These are phyloP conservation scores for Xanthorhoe spadicearia DNA, from an alignment of 2,888 invertebrate species.

Conservation along the genomic window DNA sequence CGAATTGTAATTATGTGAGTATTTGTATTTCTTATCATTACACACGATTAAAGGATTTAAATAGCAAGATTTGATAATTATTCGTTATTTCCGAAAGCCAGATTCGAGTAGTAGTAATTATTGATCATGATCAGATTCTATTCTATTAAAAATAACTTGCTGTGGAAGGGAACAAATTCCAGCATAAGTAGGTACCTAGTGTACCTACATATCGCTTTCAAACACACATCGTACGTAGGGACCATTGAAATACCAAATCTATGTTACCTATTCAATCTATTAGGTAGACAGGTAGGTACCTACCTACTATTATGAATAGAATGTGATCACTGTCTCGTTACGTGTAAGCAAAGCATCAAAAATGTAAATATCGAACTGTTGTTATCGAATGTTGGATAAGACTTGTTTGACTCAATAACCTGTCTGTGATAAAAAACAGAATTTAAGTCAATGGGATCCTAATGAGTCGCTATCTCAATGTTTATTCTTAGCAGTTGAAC, in stretches of 20 bases:
- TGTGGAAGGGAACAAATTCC: too few relatives aligned
- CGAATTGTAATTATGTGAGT: too few relatives aligned
- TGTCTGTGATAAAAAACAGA: constrained; percentile 71
- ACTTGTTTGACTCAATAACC: constrained; percentile 79
- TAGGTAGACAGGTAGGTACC: too few relatives aligned
- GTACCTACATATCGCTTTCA: too few relatives aligned
- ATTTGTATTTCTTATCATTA: background rate
- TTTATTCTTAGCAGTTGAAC: constrained; percentile 55
- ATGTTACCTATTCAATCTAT: background rate
- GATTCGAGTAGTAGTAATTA: too few relatives aligned
- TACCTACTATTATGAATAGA: constrained; percentile 7
- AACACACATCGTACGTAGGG: background rate
- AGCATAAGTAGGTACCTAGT: too few relatives aligned
- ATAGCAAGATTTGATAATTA: too few relatives aligned
- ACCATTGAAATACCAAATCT: too few relatives aligned
- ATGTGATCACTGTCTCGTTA: constrained; percentile 17
- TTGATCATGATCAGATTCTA: too few relatives aligned
- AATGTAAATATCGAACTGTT: constrained; percentile 53
- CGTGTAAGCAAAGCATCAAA: constrained; percentile 10
- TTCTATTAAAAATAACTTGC: too few relatives aligned
- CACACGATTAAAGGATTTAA: constrained; percentile 5
- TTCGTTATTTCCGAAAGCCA: too few relatives aligned
- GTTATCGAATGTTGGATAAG: constrained; percentile 67
- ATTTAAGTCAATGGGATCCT: constrained; percentile 65
- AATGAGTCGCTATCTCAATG: constrained; percentile 58